These are phyloP conservation scores for Drosophila nasuta DNA, from an alignment of 1,140 invertebrate genomes.

Conservation along the genomic window DNA sequence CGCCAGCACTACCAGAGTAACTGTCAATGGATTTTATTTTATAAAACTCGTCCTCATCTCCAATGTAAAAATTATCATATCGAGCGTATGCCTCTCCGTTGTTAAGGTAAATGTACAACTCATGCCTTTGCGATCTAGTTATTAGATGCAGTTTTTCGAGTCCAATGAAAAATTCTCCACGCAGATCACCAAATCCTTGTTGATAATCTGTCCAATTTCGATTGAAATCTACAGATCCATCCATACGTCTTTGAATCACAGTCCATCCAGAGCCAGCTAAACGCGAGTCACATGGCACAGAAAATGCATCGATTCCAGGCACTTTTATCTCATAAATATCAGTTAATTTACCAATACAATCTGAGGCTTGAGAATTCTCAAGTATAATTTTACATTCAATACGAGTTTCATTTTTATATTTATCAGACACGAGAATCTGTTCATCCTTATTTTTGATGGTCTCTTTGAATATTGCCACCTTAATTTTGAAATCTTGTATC, in stretches of 20 bases:
- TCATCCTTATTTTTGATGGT: background rate
- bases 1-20: constrained; percentile 14
- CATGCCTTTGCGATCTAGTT: constrained; percentile 5
- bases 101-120: constrained; percentile 13
- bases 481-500: background rate
- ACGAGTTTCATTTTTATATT: constrained; percentile 7
- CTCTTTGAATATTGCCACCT: background rate
- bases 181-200: constrained; percentile 15
- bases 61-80: constrained; percentile 15
- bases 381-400: too few species aligned
- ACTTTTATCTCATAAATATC: constrained; percentile 14
- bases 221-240: constrained; percentile 28
- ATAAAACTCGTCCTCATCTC: constrained; percentile 4
- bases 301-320: constrained; percentile 15
- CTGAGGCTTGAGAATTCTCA: background rate
- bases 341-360: constrained; percentile 10
- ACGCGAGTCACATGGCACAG: constrained; percentile 19
- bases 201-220: constrained; percentile 24
- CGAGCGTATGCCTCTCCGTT: constrained; percentile 1
- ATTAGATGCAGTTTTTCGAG: constrained; percentile 31
- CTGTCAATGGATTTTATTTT: background rate
- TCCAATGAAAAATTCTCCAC: constrained; percentile 31
- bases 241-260: constrained; percentile 7
- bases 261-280: constrained; percentile 13
- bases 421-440: background rate